Evolutionary conservation across 2,888 invertebrate species (phyloP).

Genomic region (Corbicula japonica): DNA sequence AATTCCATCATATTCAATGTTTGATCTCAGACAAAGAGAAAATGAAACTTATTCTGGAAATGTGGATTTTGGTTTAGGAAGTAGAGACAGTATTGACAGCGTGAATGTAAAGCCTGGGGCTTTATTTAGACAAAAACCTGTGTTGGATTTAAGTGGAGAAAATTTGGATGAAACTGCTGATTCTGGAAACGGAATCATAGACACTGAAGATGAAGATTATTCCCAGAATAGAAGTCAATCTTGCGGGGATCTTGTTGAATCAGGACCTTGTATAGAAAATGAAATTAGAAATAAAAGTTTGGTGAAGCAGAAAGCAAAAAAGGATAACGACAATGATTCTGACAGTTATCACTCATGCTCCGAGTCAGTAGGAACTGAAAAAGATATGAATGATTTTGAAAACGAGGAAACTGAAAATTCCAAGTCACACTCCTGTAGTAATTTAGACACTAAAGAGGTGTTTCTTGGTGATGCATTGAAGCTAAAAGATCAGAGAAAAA

Average conservation of each 20-base stretch:
- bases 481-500: constrained; percentile 45
- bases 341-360: constrained; percentile 47
- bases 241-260: constrained; percentile 42
- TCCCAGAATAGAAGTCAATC: constrained; percentile 46
- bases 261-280: constrained; percentile 10
- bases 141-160: constrained; percentile 61
- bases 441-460: constrained; percentile 41
- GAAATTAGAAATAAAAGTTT: constrained; percentile 8
- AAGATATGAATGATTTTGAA: constrained; percentile 16
- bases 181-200: constrained; percentile 39
- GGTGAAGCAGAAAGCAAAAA: constrained; percentile 15
- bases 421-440: constrained; percentile 57
- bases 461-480: constrained; percentile 23
- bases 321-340: constrained; percentile 10
- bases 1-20: constrained; percentile 44
- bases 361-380: constrained; percentile 32
- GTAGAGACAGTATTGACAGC: constrained; percentile 3
- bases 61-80: constrained; percentile 6
- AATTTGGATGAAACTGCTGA: constrained; percentile 48
- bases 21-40: constrained; percentile 30
- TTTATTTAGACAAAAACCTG: constrained; percentile 38
- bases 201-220: constrained; percentile 7
- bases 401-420: constrained; percentile 17
- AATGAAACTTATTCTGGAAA: constrained; percentile 1
- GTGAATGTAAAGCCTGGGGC: constrained; percentile 21